These are phyloP conservation scores for Alligator sinensis DNA, from an alignment of 2,113 vertebrate species.

Conservation along the genomic window DNA sequence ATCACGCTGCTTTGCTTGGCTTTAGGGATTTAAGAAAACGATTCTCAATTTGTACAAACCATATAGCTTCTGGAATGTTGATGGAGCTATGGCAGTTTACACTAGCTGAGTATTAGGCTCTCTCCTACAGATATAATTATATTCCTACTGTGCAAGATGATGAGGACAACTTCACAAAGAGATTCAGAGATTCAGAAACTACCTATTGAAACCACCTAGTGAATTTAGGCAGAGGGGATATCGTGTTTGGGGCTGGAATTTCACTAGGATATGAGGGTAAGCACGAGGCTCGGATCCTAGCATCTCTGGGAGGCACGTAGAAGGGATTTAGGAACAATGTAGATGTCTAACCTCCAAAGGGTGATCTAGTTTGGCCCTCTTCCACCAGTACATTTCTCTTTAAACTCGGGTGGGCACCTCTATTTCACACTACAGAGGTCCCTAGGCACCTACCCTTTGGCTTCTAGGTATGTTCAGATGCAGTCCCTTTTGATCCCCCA, in stretches of 20 bases:
- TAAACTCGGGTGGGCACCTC: no score
- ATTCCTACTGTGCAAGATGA: background rate
- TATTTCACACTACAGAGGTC: no score
- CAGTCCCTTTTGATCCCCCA: no score
- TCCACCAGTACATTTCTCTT: no score
- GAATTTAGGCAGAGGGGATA: background rate
- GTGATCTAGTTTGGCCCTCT: no score
- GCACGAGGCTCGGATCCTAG: no score
- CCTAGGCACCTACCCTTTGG: no score
- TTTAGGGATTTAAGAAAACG: accelerated
- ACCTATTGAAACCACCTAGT: background rate
- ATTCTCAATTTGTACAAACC: background rate
- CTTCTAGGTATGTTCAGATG: no score
- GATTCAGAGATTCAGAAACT: accelerated
- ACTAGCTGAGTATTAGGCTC: accelerated
- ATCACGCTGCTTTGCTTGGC: background rate
- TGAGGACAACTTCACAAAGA: background rate
- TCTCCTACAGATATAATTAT: background rate
- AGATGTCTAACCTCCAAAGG: no score
- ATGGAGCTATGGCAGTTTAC: background rate
- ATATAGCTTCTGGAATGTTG: background rate
- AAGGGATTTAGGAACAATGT: no score
- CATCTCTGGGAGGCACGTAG: no score
- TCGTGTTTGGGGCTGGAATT: background rate
- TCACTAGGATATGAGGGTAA: background rate